phyloP scores from a whole-genome alignment of 2,888 invertebrate genomes.

The Microplitis deprimator region DNA sequence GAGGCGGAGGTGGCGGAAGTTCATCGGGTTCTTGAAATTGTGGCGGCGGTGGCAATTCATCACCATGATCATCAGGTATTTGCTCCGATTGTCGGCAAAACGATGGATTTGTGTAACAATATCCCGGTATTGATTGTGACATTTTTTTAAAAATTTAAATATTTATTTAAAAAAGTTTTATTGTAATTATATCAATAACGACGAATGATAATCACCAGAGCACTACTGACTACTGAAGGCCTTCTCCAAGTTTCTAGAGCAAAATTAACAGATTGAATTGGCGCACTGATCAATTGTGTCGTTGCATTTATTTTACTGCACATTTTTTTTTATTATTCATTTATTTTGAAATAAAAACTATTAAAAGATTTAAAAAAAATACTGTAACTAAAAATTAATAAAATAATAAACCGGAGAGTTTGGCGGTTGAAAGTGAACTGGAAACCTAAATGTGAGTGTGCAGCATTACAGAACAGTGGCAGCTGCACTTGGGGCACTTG shows the following conservation, averaged over 20 bases:
- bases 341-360: neutral
- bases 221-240: constrained; percentile 57
- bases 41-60: constrained; percentile 71
- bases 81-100: constrained; percentile 86
- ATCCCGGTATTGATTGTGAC: constrained; percentile 58
- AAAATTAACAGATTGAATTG: constrained; percentile 53
- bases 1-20: constrained; percentile 56
- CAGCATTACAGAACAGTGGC: constrained; percentile 36
- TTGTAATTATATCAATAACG: constrained; percentile 37
- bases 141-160: too few relatives aligned
- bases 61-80: constrained; percentile 65
- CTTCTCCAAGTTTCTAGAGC: constrained; percentile 61
- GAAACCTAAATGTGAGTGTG: constrained; percentile 33
- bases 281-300: constrained; percentile 37
- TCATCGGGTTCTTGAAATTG: constrained; percentile 57
- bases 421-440: constrained; percentile 30
- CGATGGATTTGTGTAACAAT: constrained; percentile 85
- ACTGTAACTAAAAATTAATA: neutral
- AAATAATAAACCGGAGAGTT: constrained; percentile 12
- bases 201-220: constrained; percentile 57
- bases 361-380: neutral
- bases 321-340: constrained; percentile 37
- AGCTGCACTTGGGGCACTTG: constrained; percentile 48
- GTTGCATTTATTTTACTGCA: constrained; percentile 34
- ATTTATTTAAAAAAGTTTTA: neutral